Conservation (phyloP, 2,797 vertebrate species). For the Phataginus tricuspis region DNA sequence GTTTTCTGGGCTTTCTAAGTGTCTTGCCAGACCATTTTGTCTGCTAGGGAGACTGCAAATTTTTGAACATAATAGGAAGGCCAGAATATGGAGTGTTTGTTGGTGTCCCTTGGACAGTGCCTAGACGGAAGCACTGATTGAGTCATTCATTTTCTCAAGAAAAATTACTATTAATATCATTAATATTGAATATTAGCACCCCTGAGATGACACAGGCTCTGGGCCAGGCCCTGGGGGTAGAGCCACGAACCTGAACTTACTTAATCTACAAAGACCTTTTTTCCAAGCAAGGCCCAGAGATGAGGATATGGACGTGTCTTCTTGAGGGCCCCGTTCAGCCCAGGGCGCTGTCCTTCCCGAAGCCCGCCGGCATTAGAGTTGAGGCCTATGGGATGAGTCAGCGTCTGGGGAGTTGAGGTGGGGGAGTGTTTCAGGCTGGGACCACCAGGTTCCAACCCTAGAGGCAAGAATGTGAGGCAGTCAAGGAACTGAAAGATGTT, state of each 20-base stretch:
- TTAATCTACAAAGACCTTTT: background rate
- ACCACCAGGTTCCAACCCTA: conserved; percentile 49
- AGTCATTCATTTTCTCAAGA: background rate
- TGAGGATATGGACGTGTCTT: background rate
- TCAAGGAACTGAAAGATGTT: conserved; percentile 23
- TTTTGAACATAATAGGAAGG: background rate
- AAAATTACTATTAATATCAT: background rate
- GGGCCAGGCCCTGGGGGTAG: background rate
- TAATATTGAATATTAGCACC: background rate
- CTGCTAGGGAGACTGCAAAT: background rate
- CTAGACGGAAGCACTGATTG: background rate
- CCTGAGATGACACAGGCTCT: background rate
- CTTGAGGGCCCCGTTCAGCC: background rate
- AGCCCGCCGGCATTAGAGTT: background rate
- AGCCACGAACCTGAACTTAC: background rate
- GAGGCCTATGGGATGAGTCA: conserved; percentile 1
- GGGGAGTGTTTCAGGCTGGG: background rate
- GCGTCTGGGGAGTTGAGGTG: background rate
- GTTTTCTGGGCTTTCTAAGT: background rate
- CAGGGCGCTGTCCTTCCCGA: background rate
- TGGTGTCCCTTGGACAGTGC: background rate
- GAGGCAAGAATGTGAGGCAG: conserved; percentile 53
- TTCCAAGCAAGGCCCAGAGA: background rate
- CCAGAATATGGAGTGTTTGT: background rate
- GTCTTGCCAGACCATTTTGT: background rate